Percentiles rank a stretch among this genome's conserved stretches.
Conservation (phyloP, 1,140 invertebrate species). For the Rhopalosiphum padi region DNA sequence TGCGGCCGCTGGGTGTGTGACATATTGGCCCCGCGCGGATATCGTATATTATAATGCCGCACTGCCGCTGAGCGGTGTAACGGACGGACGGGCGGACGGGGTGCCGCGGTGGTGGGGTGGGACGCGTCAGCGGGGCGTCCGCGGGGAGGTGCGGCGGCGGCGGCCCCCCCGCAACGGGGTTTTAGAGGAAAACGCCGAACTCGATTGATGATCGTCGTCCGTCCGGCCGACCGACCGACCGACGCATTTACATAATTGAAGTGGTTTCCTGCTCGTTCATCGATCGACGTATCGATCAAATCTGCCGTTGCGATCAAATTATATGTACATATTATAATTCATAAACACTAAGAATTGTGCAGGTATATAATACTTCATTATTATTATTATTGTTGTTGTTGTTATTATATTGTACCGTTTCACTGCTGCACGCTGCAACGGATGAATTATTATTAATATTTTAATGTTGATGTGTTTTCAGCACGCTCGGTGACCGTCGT, state of each 20-base stretch:
- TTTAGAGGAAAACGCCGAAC: slow-evolving; percentile 17
- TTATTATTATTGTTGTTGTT: not conserved
- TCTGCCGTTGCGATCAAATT: not conserved
- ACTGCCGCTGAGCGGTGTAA: not conserved
- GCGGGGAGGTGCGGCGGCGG: not conserved
- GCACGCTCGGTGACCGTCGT: no score
- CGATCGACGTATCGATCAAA: slow-evolving; percentile 32
- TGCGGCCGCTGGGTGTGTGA: slow-evolving; percentile 55
- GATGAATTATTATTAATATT: not conserved
- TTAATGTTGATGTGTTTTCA: not conserved
- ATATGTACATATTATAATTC: not conserved
- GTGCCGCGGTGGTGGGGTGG: not conserved
- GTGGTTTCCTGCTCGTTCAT: slow-evolving; percentile 12
- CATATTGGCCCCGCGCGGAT: slow-evolving; percentile 33
- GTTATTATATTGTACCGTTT: not conserved
- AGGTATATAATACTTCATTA: not conserved
- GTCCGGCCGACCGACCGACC: not conserved
- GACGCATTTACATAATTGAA: slow-evolving; percentile 51
- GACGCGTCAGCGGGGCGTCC: not conserved
- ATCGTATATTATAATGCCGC: not conserved
- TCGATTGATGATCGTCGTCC: slow-evolving; percentile 48
- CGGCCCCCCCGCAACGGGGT: slow-evolving; percentile 8
- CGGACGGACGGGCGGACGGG: not conserved
- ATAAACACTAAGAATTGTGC: not conserved
- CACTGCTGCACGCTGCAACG: not conserved